A percentile compares a stretch with the other conserved stretches of the same genome.
Evolutionary conservation across 2,888 invertebrate species (phyloP).

Genomic region (Tuberolachnus salignus): DNA sequence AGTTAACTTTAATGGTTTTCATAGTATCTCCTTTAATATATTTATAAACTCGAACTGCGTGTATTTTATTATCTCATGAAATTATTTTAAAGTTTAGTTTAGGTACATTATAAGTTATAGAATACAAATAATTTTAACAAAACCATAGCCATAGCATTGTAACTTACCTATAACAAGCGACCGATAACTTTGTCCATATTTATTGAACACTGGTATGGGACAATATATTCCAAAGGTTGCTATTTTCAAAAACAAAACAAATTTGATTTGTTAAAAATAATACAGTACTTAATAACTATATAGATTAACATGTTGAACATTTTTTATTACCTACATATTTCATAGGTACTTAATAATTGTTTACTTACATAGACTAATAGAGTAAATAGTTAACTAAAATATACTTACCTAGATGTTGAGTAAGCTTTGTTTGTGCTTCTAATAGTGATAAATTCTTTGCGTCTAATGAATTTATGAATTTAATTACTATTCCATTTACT

Average conservation of each 20-base stretch:
- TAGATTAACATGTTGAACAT: too few species aligned
- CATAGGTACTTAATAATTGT: too few species aligned
- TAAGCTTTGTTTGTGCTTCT: constrained; percentile 44
- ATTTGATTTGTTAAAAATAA: not conserved
- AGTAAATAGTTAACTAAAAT: not conserved
- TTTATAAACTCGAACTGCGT: constrained; percentile 29
- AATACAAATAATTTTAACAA: not conserved
- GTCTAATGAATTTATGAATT: constrained; percentile 44
- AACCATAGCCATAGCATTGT: not conserved
- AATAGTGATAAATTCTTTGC: constrained; percentile 8
- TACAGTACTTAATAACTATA: too few species aligned
- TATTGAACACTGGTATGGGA: constrained; percentile 36
- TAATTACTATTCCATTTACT: constrained; percentile 32
- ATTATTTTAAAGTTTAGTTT: constrained; percentile 3
- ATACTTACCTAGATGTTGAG: constrained; percentile 25
- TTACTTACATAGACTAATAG: not conserved
- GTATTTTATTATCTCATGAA: constrained; percentile 25
- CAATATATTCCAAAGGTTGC: constrained; percentile 17
- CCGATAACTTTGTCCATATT: constrained; percentile 21
- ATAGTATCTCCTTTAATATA: constrained; percentile 37
- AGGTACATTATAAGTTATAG: not conserved
- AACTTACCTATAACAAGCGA: constrained; percentile 24
- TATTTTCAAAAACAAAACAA: constrained; percentile 20
- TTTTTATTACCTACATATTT: too few species aligned
- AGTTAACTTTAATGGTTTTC: not conserved